Conservation (phyloP, 1,140 invertebrate species). For the Drosophila dunni region DNA sequence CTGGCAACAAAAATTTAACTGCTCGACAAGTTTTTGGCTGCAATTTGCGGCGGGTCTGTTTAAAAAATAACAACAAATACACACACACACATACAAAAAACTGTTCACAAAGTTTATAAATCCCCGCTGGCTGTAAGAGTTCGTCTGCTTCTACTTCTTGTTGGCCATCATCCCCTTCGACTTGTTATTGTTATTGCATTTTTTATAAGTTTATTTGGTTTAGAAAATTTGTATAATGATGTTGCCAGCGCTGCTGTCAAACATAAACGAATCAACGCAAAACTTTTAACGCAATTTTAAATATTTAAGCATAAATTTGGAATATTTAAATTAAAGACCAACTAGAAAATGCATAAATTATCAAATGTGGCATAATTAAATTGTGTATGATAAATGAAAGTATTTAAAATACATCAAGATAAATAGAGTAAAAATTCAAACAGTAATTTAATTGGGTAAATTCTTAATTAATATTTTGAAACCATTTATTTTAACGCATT, state of each 20-base stretch:
- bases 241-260: slow-evolving; percentile 30
- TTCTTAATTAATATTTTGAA: too few relatives aligned
- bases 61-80: slow-evolving; percentile 26
- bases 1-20: slow-evolving; percentile 49
- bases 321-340: background rate
- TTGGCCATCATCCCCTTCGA: background rate
- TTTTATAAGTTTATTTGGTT: slow-evolving; percentile 48
- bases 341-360: background rate
- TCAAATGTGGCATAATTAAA: too few relatives aligned
- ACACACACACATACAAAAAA: too few relatives aligned
- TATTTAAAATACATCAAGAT: too few relatives aligned
- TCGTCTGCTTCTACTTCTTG: slow-evolving; percentile 1
- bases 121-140: slow-evolving; percentile 30
- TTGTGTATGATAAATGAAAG: too few relatives aligned
- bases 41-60: slow-evolving; percentile 52
- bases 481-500: too few relatives aligned
- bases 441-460: too few relatives aligned
- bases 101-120: slow-evolving; percentile 37
- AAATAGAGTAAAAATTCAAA: too few relatives aligned
- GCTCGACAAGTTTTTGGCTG: slow-evolving; percentile 49
- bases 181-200: slow-evolving; percentile 17
- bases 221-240: slow-evolving; percentile 44
- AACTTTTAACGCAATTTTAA: slow-evolving; percentile 19
- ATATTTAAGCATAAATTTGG: background rate
- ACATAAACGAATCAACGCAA: slow-evolving; percentile 11